A percentile compares a stretch with the other conserved stretches of the same genome.
Evolutionary conservation across 2,113 vertebrate genomes (phyloP).

Genomic region (Clarias magur): DNA sequence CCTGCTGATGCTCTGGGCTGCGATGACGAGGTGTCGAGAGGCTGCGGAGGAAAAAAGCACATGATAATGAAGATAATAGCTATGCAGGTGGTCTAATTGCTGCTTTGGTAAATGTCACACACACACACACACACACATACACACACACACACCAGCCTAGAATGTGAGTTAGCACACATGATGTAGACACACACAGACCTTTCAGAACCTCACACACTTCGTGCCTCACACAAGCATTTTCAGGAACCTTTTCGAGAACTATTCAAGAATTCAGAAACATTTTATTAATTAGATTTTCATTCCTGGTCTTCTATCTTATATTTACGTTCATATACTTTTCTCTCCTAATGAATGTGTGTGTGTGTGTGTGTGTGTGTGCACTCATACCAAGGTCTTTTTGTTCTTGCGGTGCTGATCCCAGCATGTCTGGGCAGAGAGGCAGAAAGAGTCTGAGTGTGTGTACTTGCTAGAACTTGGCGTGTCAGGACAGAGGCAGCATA

Average conservation of each 20-base stretch:
- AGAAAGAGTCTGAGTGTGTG: constrained; percentile 28
- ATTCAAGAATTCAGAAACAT: background rate
- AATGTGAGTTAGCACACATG: background rate
- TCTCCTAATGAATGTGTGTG: background rate
- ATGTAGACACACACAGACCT: background rate
- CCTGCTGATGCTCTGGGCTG: background rate
- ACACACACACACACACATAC: background rate
- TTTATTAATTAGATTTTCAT: background rate
- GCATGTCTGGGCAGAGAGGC: constrained; percentile 77
- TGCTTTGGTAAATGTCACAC: constrained; percentile 32
- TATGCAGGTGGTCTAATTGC: constrained; percentile 28
- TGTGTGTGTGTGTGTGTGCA: background rate
- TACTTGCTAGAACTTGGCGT: constrained; percentile 65
- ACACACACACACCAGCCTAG: background rate
- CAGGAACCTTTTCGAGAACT: background rate
- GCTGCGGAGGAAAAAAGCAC: background rate
- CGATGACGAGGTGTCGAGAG: background rate
- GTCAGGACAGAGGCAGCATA: constrained; percentile 76
- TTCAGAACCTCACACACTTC: background rate
- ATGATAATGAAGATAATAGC: constrained; percentile 13
- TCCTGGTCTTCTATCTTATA: background rate
- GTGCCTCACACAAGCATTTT: background rate
- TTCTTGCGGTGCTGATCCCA: constrained; percentile 58
- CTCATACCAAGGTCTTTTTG: constrained; percentile 69
- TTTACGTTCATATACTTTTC: constrained; percentile 4